Percentiles rank a stretch among this genome's conserved stretches.
These are phyloP conservation scores for Euplagia quadripunctaria DNA, from an alignment of 2,888 invertebrate species.

Conservation along the genomic window DNA sequence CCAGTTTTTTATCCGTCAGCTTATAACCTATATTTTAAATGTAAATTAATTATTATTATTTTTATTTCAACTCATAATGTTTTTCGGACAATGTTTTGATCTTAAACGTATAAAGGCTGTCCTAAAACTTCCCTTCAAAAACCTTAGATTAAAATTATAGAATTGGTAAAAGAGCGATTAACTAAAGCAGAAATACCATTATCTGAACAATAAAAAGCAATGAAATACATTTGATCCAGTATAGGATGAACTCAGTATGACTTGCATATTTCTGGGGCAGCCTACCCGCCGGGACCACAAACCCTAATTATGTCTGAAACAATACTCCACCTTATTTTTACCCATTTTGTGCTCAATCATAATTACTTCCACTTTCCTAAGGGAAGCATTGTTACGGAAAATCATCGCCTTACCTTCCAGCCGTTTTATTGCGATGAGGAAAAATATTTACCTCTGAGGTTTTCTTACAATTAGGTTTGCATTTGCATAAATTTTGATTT, in stretches of 20 bases:
- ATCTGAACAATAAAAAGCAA: background rate
- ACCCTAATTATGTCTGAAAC: conserved; percentile 86
- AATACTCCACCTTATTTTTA: conserved; percentile 84
- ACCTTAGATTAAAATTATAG: background rate
- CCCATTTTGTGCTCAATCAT: conserved; percentile 87
- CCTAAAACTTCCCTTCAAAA: background rate
- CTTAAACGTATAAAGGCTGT: no score
- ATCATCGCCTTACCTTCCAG: conserved; percentile 71
- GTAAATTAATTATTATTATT: no score
- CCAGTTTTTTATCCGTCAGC: no score
- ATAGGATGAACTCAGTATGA: conserved; percentile 54
- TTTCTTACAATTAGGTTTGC: conserved; percentile 34
- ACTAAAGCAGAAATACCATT: background rate
- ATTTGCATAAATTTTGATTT: conserved; percentile 24
- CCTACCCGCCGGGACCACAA: conserved; percentile 79
- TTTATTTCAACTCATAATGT: no score
- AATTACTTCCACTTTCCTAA: conserved; percentile 78
- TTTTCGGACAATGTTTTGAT: no score
- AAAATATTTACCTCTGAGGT: conserved; percentile 65
- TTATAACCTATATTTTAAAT: no score
- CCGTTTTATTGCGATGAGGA: conserved; percentile 61
- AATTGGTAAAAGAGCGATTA: background rate
- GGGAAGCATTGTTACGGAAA: conserved; percentile 78
- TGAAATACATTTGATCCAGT: conserved; percentile 8
- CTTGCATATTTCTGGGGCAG: conserved; percentile 68